These are phyloP conservation scores for Craterocephalus amniculus DNA, from an alignment of 2,797 vertebrate genomes.

Conservation along the genomic window DNA sequence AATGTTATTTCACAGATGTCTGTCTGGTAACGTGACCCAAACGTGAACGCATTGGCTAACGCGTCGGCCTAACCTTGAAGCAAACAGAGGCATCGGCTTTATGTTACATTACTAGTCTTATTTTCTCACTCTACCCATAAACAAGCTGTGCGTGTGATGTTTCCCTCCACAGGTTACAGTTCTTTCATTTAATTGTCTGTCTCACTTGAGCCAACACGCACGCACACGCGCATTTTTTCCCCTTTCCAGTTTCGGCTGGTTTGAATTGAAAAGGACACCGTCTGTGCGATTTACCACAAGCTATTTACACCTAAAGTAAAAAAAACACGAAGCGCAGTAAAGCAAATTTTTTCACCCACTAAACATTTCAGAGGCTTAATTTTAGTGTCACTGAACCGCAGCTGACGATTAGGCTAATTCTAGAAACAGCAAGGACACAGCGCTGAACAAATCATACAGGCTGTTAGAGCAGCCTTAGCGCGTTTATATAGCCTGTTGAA, in stretches of 20 bases:
- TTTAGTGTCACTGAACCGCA: constrained; percentile 11
- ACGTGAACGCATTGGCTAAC: constrained; percentile 26
- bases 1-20: neutral
- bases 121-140: neutral
- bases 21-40: constrained; percentile 8
- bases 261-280: constrained; percentile 62
- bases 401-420: constrained; percentile 55
- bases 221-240: constrained; percentile 45
- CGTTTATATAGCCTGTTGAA: neutral
- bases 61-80: constrained; percentile 64
- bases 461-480: neutral
- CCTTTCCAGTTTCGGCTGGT: constrained; percentile 81
- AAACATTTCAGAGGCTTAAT: constrained; percentile 10
- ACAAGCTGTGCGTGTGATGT: neutral
- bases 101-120: constrained; percentile 22
- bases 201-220: constrained; percentile 44
- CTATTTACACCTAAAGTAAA: constrained; percentile 19
- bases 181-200: constrained; percentile 18
- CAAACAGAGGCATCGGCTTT: constrained; percentile 28
- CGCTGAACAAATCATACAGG: constrained; percentile 15
- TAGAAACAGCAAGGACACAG: constrained; percentile 62
- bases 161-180: no score
- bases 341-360: neutral
- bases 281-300: constrained; percentile 37
- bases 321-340: neutral